phyloP scores from a whole-genome alignment of 2,888 invertebrate species.

The Cerastis leucographa region DNA sequence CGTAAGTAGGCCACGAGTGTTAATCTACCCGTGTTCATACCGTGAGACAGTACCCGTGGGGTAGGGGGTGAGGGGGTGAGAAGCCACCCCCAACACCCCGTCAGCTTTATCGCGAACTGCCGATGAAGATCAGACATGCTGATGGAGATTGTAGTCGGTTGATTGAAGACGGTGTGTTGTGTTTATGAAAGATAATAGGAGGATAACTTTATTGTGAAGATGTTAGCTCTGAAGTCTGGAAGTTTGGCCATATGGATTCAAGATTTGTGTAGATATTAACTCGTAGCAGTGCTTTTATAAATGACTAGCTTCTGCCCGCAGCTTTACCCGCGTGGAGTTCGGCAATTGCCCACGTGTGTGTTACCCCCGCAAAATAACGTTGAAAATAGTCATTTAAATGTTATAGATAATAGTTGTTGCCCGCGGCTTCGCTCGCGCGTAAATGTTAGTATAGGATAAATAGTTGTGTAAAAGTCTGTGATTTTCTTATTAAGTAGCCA shows the following conservation, averaged over 20 bases:
- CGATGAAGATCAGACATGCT: slow-evolving; percentile 59
- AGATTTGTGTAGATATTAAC: neutral
- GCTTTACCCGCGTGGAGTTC: no score
- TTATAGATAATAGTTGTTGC: no score
- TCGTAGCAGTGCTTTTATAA: neutral
- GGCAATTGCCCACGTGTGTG: no score
- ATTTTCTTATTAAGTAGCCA: no score
- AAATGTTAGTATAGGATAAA: no score
- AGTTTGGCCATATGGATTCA: neutral
- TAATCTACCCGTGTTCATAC: slow-evolving; percentile 59
- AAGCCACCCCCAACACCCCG: slow-evolving; percentile 15
- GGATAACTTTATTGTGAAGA: neutral
- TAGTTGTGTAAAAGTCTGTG: no score
- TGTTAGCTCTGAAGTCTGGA: neutral
- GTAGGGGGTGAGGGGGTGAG: slow-evolving; percentile 31
- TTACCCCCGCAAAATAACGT: no score
- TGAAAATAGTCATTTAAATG: no score
- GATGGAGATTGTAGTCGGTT: slow-evolving; percentile 49
- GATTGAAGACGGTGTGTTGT: slow-evolving; percentile 32
- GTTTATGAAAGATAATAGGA: slow-evolving; percentile 39
- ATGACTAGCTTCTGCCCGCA: no score
- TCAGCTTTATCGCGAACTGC: slow-evolving; percentile 51
- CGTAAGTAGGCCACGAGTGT: slow-evolving; percentile 59
- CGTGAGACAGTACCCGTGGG: slow-evolving; percentile 31
- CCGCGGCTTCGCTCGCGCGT: no score